phyloP scores from a whole-genome alignment of 2,797 vertebrate species.

The Varecia variegata region DNA sequence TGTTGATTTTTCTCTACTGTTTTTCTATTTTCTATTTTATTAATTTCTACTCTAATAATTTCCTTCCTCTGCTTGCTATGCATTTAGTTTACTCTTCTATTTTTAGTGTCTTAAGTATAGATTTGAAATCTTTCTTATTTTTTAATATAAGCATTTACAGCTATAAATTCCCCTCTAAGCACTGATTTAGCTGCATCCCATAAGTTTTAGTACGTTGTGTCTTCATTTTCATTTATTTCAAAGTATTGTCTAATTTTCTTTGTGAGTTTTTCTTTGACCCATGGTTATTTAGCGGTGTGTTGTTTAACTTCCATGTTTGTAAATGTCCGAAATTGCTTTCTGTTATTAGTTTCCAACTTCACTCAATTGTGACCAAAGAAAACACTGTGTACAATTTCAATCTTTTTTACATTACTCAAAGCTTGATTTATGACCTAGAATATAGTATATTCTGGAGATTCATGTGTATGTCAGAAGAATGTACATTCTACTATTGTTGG shows the following conservation, averaged over 20 bases:
- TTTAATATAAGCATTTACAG: background rate
- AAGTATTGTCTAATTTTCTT: background rate
- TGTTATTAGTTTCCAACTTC: constrained; percentile 7
- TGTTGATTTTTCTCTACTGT: background rate
- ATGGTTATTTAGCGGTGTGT: background rate
- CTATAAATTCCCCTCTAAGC: background rate
- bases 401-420: background rate
- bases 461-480: background rate
- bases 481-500: background rate
- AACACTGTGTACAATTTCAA: background rate
- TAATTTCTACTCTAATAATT: background rate
- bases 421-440: background rate
- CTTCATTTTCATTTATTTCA: background rate
- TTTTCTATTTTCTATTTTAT: background rate
- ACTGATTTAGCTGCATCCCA: background rate
- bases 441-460: background rate
- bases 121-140: background rate
- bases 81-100: background rate
- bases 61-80: background rate
- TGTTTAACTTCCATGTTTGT: background rate
- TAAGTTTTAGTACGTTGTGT: background rate
- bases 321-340: background rate
- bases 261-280: background rate
- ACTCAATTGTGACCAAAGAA: background rate
- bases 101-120: background rate